Conservation (phyloP, 2,888 invertebrate species). For the Noctua pronuba region DNA sequence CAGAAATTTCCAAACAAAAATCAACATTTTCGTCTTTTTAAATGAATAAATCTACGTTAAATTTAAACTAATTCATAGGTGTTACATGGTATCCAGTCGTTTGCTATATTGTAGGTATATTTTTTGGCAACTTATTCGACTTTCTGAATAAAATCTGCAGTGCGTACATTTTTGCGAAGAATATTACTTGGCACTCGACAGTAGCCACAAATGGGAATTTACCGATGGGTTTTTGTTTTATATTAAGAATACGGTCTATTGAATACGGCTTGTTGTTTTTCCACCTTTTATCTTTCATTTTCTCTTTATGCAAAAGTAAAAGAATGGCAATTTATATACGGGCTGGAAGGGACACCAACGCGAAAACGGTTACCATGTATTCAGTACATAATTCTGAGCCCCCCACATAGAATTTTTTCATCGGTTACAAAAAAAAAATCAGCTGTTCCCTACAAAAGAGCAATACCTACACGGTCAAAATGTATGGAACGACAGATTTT, state of each 20-base stretch:
- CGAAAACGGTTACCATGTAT: too few relatives aligned
- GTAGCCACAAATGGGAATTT: not conserved
- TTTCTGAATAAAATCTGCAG: conserved; percentile 42
- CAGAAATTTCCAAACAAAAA: not conserved
- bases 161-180: conserved; percentile 31
- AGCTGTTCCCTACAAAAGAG: too few relatives aligned
- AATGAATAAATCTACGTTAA: not conserved
- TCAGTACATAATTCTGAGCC: too few relatives aligned
- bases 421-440: too few relatives aligned
- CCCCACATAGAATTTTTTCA: too few relatives aligned
- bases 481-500: too few relatives aligned
- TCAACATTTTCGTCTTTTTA: not conserved
- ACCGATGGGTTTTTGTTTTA: not conserved
- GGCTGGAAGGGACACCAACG: too few relatives aligned
- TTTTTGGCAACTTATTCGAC: conserved; percentile 28
- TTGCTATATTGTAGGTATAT: not conserved
- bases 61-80: not conserved
- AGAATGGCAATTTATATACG: not conserved
- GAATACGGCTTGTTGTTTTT: not conserved
- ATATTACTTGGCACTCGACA: conserved; percentile 20
- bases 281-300: not conserved
- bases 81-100: conserved; percentile 40
- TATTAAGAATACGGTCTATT: not conserved
- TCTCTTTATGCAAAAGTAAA: not conserved
- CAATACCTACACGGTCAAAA: too few relatives aligned